Base-by-base conservation (phyloP, 2,888 invertebrate genomes). In the Ischnus inquisitorius region DNA sequence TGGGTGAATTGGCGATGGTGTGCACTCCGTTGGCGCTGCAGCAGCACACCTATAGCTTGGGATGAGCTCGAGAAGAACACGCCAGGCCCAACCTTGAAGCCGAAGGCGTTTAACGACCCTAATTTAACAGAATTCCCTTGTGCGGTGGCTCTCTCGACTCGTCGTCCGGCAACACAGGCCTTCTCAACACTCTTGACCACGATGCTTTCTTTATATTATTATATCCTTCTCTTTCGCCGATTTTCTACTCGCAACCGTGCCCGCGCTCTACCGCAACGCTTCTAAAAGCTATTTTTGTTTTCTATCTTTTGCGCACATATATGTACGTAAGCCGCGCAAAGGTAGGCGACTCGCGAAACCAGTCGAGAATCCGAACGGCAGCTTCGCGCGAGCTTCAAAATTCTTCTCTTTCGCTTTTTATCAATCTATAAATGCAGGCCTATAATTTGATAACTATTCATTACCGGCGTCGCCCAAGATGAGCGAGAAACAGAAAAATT, bases 101-200 rank as follows among this genome's bases (percentile, higher is more conserved):
- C 80, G 69, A 85, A 85, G 79, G 83, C 85, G 83, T 80, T 83
- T 83, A 82, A 82, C 82, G 85, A 85, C 82, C 84, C 84, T 86
- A 83, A 86, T 86, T 84, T 79, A 84, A 79, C 74, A 78, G 74
- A 71, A 82, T 75, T 81, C 80, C 60, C 64, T 28, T 54, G 75
- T 74, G 72, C 72, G 51, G 76, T 57, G 19, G 19, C 46, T 78
- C 57, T 16, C 34, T 14, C 19, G n/a, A 28, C 76, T 54, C 65
- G 46, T 54, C 57, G 46, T 67, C 79, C 60, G 41, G 19, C n/a
- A 43, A 69, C 19, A 22, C 43, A 60, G 68, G 48, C 48, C 39
- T 10, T 16, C 65, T 60, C 34, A 22, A 19, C 51, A 60, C 46
- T 75, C 67, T 77, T 76, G 83, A 83, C 79, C 83, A 72, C 75